A percentile compares a stretch with the other conserved stretches of the same genome.
These are phyloP conservation scores for Andricus quercusramuli DNA, from an alignment of 2,888 invertebrate genomes.

Conservation along the genomic window DNA sequence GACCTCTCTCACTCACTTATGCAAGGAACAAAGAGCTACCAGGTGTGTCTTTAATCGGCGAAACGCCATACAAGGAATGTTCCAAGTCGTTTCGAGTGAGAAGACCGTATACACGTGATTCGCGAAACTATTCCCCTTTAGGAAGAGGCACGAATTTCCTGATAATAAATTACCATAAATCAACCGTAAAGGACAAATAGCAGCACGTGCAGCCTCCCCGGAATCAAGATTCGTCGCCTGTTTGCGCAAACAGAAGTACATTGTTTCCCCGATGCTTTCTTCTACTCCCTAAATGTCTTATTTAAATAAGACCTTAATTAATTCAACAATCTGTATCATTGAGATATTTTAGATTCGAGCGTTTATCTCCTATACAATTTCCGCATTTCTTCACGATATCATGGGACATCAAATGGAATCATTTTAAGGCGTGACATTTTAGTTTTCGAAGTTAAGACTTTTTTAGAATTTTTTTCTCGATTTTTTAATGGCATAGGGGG, in stretches of 20 bases:
- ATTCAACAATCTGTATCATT: not conserved
- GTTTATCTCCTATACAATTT: too few relatives aligned
- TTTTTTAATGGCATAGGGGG: too few relatives aligned
- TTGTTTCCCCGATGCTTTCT: constrained; percentile 21
- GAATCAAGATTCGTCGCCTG: constrained; percentile 43
- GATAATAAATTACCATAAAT: constrained; percentile 64
- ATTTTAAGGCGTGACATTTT: too few relatives aligned
- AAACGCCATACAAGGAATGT: constrained; percentile 33
- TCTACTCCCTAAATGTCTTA: constrained; percentile 5
- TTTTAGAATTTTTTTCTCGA: too few relatives aligned
- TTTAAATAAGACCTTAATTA: not conserved
- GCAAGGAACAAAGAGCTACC: constrained; percentile 35
- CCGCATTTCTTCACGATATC: too few relatives aligned
- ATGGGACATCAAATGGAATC: too few relatives aligned
- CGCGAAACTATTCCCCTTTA: constrained; percentile 34
- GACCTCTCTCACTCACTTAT: constrained; percentile 39
- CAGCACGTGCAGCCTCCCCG: constrained; percentile 27
- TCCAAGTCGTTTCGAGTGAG: constrained; percentile 38
- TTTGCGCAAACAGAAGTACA: constrained; percentile 9
- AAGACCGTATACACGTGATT: constrained; percentile 32
- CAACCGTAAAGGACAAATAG: constrained; percentile 55
- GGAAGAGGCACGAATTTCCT: constrained; percentile 38
- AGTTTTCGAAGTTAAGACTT: too few relatives aligned
- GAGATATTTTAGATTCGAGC: not conserved
- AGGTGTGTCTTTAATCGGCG: constrained; percentile 39